Evolutionary conservation across 2,888 invertebrate genomes (phyloP).

Genomic region (Amphipyra tragopoginis): DNA sequence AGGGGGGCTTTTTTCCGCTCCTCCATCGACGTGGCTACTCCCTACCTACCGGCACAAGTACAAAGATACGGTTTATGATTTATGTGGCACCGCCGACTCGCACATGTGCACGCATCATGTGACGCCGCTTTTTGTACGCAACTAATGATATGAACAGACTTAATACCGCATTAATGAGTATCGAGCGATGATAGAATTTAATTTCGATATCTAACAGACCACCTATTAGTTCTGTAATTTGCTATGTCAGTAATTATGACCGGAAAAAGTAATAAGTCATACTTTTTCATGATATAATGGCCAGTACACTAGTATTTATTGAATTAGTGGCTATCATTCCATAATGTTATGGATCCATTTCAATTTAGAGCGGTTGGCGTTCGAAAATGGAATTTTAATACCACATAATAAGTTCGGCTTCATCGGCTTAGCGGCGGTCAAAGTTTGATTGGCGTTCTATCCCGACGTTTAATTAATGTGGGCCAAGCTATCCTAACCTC

Average conservation of each 20-base stretch:
- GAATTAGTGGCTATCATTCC: slow-evolving; percentile 71
- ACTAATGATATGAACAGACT: slow-evolving; percentile 75
- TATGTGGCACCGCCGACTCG: slow-evolving; percentile 79
- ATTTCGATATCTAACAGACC: slow-evolving; percentile 58
- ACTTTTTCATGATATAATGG: slow-evolving; percentile 50
- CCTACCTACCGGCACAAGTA: slow-evolving; percentile 78
- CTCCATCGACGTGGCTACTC: slow-evolving; percentile 84
- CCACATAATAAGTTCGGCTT: slow-evolving; percentile 87
- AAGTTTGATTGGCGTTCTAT: slow-evolving; percentile 89
- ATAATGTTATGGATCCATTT: slow-evolving; percentile 75
- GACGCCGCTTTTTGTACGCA: slow-evolving; percentile 78
- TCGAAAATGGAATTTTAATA: slow-evolving; percentile 88
- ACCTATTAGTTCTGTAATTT: slow-evolving; percentile 66
- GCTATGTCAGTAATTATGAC: slow-evolving; percentile 61
- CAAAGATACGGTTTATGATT: slow-evolving; percentile 87
- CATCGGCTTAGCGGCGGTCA: slow-evolving; percentile 87
- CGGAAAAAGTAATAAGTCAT: slow-evolving; percentile 54
- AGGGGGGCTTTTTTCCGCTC: slow-evolving; percentile 87
- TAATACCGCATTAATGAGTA: slow-evolving; percentile 75
- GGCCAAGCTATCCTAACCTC: slow-evolving; percentile 77
- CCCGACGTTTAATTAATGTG: slow-evolving; percentile 87
- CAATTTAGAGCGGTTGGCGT: slow-evolving; percentile 78
- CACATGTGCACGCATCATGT: slow-evolving; percentile 86
- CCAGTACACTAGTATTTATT: slow-evolving; percentile 64
- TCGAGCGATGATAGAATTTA: slow-evolving; percentile 69